Base-by-base conservation (phyloP, 1,140 invertebrate species). In the Drosophila hydei region DNA sequence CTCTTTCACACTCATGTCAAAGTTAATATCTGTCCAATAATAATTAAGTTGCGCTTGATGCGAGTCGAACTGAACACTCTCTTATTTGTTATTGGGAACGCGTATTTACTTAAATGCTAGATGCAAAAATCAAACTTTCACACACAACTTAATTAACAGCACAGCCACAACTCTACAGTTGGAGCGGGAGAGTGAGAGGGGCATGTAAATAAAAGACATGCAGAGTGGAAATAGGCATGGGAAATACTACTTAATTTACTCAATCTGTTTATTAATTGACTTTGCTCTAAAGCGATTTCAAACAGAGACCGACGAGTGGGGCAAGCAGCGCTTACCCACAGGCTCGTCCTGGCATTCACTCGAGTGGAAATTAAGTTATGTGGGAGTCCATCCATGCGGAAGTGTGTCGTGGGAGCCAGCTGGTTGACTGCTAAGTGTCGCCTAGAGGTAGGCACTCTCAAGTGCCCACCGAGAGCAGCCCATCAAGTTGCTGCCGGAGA, bases 241-340 rank as follows among this genome's bases (percentile, higher is more conserved):
- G 38, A 42, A 42, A 42, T 42, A 42, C 38, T 16, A 42, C 38
- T 42, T 42, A 14, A 42, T 42, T 42, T 42, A 42, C 38, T 42
- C 38, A 42, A 42, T 42, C 38, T 42, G 38, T 16, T 42, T 42
- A 42, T 42, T 42, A 42, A 42, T 42, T 42, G 38, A 42, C 38
- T 42, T 42, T 42, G 14, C 38, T 42, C 38, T 42, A 42, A 42
- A 42, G 38, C 38, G 38, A 42, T 42, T 42, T 8, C 38, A 40
- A 16, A 16, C 38, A 14, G 38, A 16, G 14, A 14, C n/a, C 14
- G 38, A 12, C 38, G 38, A 40, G 38, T 4, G 7, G 38, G 9
- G 30, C 11, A 0, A 30, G 27, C 7, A 3, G 12, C n/a, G 2
- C 27, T 16, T 40, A 40, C 38, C 14, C 5, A n/a, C 38, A n/a